phyloP scores from a whole-genome alignment of 1,140 invertebrate genomes.

The Heliconius hewitsoni region DNA sequence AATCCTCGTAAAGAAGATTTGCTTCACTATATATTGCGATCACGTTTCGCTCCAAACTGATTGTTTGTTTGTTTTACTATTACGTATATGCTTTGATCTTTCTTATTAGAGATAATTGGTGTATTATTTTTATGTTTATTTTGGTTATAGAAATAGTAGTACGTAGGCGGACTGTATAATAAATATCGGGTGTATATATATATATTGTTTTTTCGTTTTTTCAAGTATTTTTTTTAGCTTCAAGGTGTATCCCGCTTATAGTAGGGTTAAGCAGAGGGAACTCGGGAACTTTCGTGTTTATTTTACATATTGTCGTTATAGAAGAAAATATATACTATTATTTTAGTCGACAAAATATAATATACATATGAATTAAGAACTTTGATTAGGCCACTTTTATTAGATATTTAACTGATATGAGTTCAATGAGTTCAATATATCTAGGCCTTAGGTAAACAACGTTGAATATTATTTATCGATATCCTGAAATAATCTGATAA shows the following conservation, averaged over 20 bases:
- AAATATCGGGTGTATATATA: not conserved
- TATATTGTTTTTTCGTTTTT: not conserved
- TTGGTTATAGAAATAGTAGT: not conserved
- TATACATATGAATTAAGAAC: not conserved
- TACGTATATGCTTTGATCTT: constrained; percentile 12
- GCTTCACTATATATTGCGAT: constrained; percentile 14
- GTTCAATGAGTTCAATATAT: not conserved
- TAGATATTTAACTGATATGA: not conserved
- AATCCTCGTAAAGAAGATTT: constrained; percentile 25
- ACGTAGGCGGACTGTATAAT: not conserved
- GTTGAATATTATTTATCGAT: not conserved
- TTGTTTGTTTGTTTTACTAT: constrained; percentile 21
- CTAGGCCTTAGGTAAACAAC: not conserved
- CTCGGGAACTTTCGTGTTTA: too few species aligned
- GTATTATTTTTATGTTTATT: constrained; percentile 14
- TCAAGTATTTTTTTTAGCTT: too few species aligned
- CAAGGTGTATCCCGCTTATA: too few species aligned
- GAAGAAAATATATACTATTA: too few species aligned
- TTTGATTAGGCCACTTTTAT: not conserved
- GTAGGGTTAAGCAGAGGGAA: too few species aligned
- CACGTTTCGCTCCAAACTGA: constrained; percentile 21
- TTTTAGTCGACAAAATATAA: too few species aligned
- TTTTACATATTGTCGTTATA: too few species aligned
- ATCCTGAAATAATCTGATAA: constrained; percentile 2
- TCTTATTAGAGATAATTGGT: constrained; percentile 7